phyloP scores from a whole-genome alignment of 2,888 invertebrate genomes.

The Euproctis similis region DNA sequence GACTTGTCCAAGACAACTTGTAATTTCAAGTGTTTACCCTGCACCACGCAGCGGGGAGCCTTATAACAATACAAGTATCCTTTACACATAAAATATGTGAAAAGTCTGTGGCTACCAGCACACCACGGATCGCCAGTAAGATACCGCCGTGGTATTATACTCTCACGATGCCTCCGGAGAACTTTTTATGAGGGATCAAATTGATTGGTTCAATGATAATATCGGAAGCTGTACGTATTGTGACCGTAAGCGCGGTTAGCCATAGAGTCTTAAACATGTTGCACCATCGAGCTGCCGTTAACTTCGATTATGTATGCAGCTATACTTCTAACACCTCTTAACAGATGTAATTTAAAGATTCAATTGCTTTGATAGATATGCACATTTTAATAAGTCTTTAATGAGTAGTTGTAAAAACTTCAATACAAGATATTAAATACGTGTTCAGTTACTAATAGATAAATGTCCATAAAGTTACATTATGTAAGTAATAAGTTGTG shows the following conservation, averaged over 20 bases:
- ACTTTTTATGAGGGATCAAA: constrained; percentile 75
- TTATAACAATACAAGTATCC: constrained; percentile 72
- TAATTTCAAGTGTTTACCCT: constrained; percentile 74
- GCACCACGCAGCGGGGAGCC: constrained; percentile 62
- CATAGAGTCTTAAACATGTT: constrained; percentile 27
- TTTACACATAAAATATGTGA: constrained; percentile 76
- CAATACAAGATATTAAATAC: too few relatives aligned
- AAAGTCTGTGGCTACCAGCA: constrained; percentile 63
- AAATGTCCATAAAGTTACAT: constrained; percentile 19
- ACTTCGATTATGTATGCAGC: constrained; percentile 40
- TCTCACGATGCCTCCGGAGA: constrained; percentile 61
- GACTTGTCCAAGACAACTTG: constrained; percentile 57
- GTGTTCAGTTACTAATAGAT: too few relatives aligned
- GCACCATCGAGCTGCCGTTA: constrained; percentile 34
- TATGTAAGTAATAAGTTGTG: constrained; percentile 32
- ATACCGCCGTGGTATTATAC: constrained; percentile 61
- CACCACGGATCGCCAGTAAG: constrained; percentile 61
- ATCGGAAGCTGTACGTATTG: constrained; percentile 61
- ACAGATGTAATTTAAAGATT: constrained; percentile 49
- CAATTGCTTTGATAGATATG: constrained; percentile 40
- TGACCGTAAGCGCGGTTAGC: constrained; percentile 29
- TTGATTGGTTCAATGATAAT: constrained; percentile 73
- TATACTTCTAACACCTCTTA: constrained; percentile 57
- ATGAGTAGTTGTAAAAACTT: too few relatives aligned
- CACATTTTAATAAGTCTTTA: constrained; percentile 40